Evolutionary conservation across 2,113 vertebrate species (phyloP), one percentile per base, ranked within the genome.

Genomic region (Bubo bubo): DNA sequence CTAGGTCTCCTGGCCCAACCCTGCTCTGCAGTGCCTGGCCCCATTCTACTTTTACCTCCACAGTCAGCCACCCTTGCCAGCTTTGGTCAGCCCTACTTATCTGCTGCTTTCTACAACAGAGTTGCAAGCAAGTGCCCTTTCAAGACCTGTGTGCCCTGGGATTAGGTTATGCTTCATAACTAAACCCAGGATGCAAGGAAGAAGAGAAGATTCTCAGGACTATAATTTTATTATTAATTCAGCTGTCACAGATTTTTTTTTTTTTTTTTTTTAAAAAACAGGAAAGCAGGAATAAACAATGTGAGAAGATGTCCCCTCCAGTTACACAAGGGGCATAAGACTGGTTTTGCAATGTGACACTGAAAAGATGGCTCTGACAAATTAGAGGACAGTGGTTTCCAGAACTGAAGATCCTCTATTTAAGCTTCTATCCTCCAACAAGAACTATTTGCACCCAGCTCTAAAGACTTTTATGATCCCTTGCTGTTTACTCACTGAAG

Each of bases 1-100:
- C 10, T 9, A 14, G 2, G 3, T 19, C 1, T 14, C 9, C 5
- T 9, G 2, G 14, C 4, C 5, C 30, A 71, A 1, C 2, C 6
- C 15, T 79, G 7, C 4, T 53, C 20, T 53, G 43, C 5, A 20
- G 1, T 55, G 70, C 24, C 41, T 75, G 17, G 3, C 18, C 20
- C 5, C 2, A 0, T 17, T 37, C 16, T 32, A 27, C 4, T n/a
- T 74, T 50, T 35, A 41, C 7, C 14, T 53, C 19, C 75, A 19
- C 34, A 67, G 9, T 30, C 16, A 75, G 15, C 28, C 7, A 32
- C 9, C 7, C 10, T 70, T 74, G 12, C 13, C 32, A 58, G 13
- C 9, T 45, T 16, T 15, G 30, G 10, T 30, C 41, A 39, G 13
- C 10, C 18, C 7, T 22, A 21, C 8, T 58, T 35, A 18, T 12